Conservation (phyloP, 2,797 vertebrate species). For the Labeo calbasu region DNA sequence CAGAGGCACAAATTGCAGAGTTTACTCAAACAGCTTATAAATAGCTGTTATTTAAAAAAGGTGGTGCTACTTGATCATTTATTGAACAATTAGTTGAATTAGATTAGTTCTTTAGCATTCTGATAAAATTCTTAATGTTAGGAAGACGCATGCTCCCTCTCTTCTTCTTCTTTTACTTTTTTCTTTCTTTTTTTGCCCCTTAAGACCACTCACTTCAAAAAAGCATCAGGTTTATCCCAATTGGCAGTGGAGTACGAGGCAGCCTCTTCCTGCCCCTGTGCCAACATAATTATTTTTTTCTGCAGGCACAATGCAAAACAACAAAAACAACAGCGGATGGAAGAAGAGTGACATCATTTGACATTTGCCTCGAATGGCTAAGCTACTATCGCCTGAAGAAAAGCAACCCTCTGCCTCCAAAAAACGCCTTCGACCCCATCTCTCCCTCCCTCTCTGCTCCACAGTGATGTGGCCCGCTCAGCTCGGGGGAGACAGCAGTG, state of each 20-base stretch:
- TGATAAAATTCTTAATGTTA: background rate
- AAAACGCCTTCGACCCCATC: constrained; percentile 35
- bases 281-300: constrained; percentile 51
- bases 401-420: constrained; percentile 51
- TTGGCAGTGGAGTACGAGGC: constrained; percentile 3
- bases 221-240: background rate
- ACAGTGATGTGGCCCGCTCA: constrained; percentile 2
- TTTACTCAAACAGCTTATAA: background rate
- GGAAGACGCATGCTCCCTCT: background rate
- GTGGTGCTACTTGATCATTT: background rate
- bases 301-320: constrained; percentile 45
- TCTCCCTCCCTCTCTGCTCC: constrained; percentile 9
- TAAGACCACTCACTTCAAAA: constrained; percentile 1
- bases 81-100: background rate
- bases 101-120: background rate
- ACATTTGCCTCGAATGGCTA: constrained; percentile 63
- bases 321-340: constrained; percentile 51
- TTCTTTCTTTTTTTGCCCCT: background rate
- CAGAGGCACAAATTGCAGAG: background rate
- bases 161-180: background rate
- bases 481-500: constrained; percentile 32
- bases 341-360: constrained; percentile 64
- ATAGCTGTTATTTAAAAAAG: background rate
- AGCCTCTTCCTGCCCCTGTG: constrained; percentile 35
- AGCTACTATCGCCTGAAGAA: constrained; percentile 41